Evolutionary conservation across 2,797 vertebrate species (phyloP).

Genomic region (Varecia variegata): DNA sequence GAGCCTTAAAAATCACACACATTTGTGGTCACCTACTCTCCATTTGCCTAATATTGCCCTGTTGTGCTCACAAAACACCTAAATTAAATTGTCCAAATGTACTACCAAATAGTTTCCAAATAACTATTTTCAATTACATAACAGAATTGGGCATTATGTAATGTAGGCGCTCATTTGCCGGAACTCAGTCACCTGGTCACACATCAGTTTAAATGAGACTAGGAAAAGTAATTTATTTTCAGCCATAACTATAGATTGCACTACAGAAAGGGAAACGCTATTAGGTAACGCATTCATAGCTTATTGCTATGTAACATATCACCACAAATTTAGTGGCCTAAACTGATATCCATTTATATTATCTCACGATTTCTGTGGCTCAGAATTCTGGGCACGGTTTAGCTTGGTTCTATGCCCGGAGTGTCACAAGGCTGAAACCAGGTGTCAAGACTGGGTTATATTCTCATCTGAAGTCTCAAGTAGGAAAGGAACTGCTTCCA

Average conservation of each 20-base stretch:
- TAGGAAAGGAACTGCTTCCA: background rate
- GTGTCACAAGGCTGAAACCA: background rate
- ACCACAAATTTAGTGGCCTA: background rate
- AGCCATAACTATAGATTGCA: background rate
- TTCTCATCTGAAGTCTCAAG: background rate
- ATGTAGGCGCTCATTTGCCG: background rate
- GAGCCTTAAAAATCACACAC: background rate
- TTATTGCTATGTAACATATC: background rate
- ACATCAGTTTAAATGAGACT: background rate
- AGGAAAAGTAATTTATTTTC: background rate
- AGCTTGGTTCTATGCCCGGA: background rate
- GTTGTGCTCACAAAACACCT: background rate
- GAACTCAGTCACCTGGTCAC: background rate
- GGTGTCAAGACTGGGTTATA: background rate
- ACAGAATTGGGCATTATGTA: background rate
- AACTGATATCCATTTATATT: background rate
- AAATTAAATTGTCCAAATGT: background rate
- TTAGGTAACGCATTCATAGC: background rate
- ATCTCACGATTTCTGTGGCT: background rate
- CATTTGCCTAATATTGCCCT: background rate
- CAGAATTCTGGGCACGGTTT: background rate
- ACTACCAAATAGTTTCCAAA: background rate
- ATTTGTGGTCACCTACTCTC: background rate
- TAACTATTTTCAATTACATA: background rate
- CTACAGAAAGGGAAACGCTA: background rate